Evolutionary conservation across 2,797 vertebrate genomes (phyloP).

Genomic region (Acridotheres tristis): DNA sequence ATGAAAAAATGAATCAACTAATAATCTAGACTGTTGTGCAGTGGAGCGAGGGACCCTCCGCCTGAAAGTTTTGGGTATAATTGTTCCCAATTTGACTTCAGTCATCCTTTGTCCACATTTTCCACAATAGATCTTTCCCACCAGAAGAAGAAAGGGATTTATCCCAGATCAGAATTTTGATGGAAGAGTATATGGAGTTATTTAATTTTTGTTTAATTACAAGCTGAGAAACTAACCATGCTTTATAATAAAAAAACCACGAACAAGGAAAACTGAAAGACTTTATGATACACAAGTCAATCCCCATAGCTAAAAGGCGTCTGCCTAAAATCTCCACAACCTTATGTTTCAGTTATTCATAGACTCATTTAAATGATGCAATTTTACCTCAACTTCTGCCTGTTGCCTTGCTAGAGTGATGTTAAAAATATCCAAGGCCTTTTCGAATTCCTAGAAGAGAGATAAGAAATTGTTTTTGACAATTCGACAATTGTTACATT

Average conservation of each 20-base stretch:
- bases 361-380: not conserved
- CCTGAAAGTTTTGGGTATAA: not conserved
- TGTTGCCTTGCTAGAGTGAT: slow-evolving; percentile 96
- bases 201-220: not conserved
- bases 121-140: not conserved
- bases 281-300: not conserved
- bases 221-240: not conserved
- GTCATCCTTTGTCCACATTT: not conserved
- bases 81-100: not conserved
- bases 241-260: not conserved
- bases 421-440: slow-evolving; percentile 93
- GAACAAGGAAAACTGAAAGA: not conserved
- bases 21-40: not conserved
- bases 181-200: not conserved
- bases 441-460: slow-evolving; percentile 86
- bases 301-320: not conserved
- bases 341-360: not conserved
- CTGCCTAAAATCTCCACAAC: not conserved
- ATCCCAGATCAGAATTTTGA: not conserved
- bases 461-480: not conserved
- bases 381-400: slow-evolving; percentile 94
- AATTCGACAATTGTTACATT: not conserved
- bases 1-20: not conserved
- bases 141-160: not conserved
- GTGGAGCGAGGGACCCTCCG: fast-evolving